Base-by-base conservation (phyloP, 2,888 invertebrate genomes). In the Lomographa bimaculata region DNA sequence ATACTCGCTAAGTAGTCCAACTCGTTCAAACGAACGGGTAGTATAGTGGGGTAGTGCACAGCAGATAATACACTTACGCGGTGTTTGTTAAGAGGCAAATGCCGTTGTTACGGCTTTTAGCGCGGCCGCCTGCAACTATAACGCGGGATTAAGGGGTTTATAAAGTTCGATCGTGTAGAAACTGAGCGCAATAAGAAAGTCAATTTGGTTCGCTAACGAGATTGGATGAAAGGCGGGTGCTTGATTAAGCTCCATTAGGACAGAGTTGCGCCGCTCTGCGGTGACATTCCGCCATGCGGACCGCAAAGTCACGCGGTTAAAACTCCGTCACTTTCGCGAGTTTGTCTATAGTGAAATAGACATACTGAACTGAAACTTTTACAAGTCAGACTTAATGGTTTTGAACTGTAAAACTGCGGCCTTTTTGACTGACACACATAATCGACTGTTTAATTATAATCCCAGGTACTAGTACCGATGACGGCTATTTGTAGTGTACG, bases 201-300 rank as follows among this genome's bases (percentile, higher is more conserved):
- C 72, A 77, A 79, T 84, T 82, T 77, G 68, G 71, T 71, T 67
- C 65, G 70, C 72, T 80, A 83, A 82, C 79, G 68, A 80, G 82
- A 78, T 81, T 77, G 74, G 70, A 71, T 72, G 71, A 76, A 74
- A 77, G 70, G 67, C 72, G 72, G 70, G 67, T 61, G 64, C 71
- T 74, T 79, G 77, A 83, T 83, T 81, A 79, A 76, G 69, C 71
- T 74, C 70, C 67, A 78, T 75, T 76, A 79, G 70, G 61, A 67
- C 51, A 46, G 58, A 65, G 65, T 46, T 54, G 37, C 36, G 28
- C 11, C 27, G 34, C 25, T 56, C 61, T 64, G 67, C 60, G 68
- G 71, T 71, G 74, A 71, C 79, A 72, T 67, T 70, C 71, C 65
- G 60, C 69, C 57, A 51, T n/a, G 54, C 36, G 55, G 67, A 70